Percentiles rank a stretch among this genome's conserved stretches.
Conservation (phyloP, 2,888 invertebrate species). For the Eilema caniola region DNA sequence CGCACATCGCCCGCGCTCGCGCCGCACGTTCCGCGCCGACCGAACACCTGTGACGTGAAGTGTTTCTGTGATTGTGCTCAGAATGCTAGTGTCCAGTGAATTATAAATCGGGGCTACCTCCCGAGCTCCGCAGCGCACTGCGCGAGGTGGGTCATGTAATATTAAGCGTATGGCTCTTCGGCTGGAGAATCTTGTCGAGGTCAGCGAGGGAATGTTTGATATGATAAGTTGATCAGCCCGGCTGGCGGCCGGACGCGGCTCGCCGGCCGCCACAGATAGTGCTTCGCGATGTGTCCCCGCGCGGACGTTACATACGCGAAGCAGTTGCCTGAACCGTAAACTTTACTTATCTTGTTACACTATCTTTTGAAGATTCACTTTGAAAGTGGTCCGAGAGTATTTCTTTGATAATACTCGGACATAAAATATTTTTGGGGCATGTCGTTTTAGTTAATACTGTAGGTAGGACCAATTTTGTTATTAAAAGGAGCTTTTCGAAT, state of each 20-base stretch:
- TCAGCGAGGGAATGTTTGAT: constrained; percentile 53
- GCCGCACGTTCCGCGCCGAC: constrained; percentile 22
- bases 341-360: constrained; percentile 19
- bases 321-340: constrained; percentile 20
- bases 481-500: constrained; percentile 6
- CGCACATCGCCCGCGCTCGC: constrained; percentile 18
- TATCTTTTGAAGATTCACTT: background rate
- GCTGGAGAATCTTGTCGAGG: constrained; percentile 44
- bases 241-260: constrained; percentile 29
- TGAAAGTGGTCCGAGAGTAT: background rate
- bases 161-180: constrained; percentile 51
- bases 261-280: constrained; percentile 36
- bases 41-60: constrained; percentile 52
- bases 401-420: background rate
- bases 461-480: constrained; percentile 3
- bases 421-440: background rate
- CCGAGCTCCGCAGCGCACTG: constrained; percentile 69
- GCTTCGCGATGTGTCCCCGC: constrained; percentile 29
- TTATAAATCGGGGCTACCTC: constrained; percentile 65
- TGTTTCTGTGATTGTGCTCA: constrained; percentile 55
- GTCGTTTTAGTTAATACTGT: background rate
- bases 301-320: constrained; percentile 32
- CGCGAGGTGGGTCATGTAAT: constrained; percentile 69
- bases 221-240: constrained; percentile 49
- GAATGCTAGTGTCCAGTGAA: constrained; percentile 67